These are phyloP conservation scores for Dynastes hyllus DNA, from an alignment of 2,888 invertebrate genomes.

Conservation along the genomic window DNA sequence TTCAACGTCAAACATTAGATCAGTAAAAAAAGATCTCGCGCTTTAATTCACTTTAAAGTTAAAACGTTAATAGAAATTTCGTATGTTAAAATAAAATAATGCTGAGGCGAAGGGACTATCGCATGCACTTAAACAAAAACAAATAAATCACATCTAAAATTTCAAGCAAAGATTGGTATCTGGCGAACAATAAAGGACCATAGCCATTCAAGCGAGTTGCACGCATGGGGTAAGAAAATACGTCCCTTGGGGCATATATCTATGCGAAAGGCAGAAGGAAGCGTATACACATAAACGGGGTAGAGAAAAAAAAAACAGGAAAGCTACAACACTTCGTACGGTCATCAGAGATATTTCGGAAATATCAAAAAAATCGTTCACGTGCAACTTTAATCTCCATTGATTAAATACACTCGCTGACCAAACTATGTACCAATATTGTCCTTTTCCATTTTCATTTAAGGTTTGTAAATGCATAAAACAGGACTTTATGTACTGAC, in stretches of 20 bases:
- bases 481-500: too few relatives aligned
- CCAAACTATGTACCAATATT: too few relatives aligned
- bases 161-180: conserved; percentile 42
- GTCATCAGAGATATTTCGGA: neutral
- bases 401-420: too few relatives aligned
- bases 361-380: neutral
- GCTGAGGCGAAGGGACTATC: neutral
- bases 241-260: conserved; percentile 38
- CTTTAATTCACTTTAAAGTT: too few relatives aligned
- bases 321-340: neutral
- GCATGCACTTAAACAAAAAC: conserved; percentile 15
- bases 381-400: too few relatives aligned
- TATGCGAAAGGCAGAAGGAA: conserved; percentile 36
- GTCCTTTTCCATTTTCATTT: too few relatives aligned
- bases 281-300: conserved; percentile 35
- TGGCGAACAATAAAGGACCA: conserved; percentile 43
- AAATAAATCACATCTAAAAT: conserved; percentile 44
- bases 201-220: conserved; percentile 31
- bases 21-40: too few relatives aligned
- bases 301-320: conserved; percentile 12
- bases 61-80: neutral
- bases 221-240: conserved; percentile 43
- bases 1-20: too few relatives aligned
- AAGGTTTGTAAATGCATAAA: too few relatives aligned
- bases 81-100: neutral